phyloP scores from a whole-genome alignment of 2,113 vertebrate genomes.

The Trematomus loennbergii region DNA sequence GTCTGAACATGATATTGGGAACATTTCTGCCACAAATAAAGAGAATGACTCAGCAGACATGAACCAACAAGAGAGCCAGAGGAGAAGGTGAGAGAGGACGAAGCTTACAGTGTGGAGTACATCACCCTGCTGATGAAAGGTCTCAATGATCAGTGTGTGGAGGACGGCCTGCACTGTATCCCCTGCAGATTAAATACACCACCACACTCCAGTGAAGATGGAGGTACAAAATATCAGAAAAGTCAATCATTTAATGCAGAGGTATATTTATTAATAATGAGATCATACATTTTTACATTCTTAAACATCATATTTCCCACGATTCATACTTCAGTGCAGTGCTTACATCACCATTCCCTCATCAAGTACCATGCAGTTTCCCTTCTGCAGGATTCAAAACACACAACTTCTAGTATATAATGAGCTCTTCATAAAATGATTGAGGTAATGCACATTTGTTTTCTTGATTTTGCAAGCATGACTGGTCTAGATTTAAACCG shows the following conservation, averaged over 20 bases:
- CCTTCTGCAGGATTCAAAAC: conserved; percentile 6
- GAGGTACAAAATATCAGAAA: neutral
- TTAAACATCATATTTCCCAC: conserved; percentile 10
- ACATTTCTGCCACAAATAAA: conserved; percentile 74
- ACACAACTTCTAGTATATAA: neutral
- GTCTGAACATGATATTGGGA: conserved; percentile 74
- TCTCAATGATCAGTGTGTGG: neutral
- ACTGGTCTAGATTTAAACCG: neutral
- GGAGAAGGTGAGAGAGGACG: conserved; percentile 19
- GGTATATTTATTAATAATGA: conserved; percentile 47
- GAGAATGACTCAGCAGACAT: conserved; percentile 64
- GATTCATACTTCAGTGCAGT: conserved; percentile 9
- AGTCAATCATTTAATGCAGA: neutral
- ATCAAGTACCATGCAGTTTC: neutral
- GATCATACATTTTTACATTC: conserved; percentile 31
- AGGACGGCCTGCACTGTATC: conserved; percentile 14
- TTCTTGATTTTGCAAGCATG: neutral
- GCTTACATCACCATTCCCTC: neutral
- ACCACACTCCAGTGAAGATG: neutral
- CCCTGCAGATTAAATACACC: neutral
- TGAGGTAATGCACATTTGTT: neutral
- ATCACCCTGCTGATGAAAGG: conserved; percentile 38
- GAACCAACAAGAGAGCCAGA: neutral
- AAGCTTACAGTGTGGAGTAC: conserved; percentile 5
- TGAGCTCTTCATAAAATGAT: neutral